Evolutionary conservation across 1,140 invertebrate genomes (phyloP), one percentile per base, ranked within the genome.

Genomic region (Colletes gigas): DNA sequence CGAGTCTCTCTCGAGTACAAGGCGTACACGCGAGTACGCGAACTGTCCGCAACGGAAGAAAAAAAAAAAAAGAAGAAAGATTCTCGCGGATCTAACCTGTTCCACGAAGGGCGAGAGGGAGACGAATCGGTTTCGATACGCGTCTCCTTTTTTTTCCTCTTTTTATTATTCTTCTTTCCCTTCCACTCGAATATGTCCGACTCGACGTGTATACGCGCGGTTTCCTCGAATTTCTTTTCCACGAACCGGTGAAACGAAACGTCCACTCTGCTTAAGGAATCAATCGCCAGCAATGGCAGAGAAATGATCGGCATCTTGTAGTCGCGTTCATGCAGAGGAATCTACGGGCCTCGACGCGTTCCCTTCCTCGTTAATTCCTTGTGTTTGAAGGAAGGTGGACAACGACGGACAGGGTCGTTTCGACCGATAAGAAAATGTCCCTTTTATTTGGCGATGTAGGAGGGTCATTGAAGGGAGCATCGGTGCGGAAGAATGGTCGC

Each of bases 171-270:
- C 14, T 21, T 50, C 41, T 5, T 44, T 63, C 19, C 52, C 44
- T 47, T n/a, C 30, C 67, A 6, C 9, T 12, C 15, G 12, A 17
- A 19, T 47, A 50, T 77, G 41, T 59, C 52, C 30, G 30, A 30
- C 30, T 30, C 30, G 30, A 30, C 30, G 30, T 30, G 30, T 30
- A 30, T 19, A 41, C 41, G 21, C n/a, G 6, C 30, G 54, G 41
- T 39, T 81, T 81, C 77, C 69, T 19, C 59, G 77, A 79, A 79
- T 55, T 63, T 73, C 60, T 47, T 55, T 73, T 57, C 70, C 77
- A 10, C 50, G 69, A 79, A 65, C 41, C 3, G 19, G 68, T 47
- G 59, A 55, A 73, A 72, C 68, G 14, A 52, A 39, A 15, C 19
- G 3, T 9, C 12, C 21, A 10, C 17, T 60, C 47, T 54, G 59